Conservation (phyloP, 1,140 invertebrate species). For the Aphis gossypii region DNA sequence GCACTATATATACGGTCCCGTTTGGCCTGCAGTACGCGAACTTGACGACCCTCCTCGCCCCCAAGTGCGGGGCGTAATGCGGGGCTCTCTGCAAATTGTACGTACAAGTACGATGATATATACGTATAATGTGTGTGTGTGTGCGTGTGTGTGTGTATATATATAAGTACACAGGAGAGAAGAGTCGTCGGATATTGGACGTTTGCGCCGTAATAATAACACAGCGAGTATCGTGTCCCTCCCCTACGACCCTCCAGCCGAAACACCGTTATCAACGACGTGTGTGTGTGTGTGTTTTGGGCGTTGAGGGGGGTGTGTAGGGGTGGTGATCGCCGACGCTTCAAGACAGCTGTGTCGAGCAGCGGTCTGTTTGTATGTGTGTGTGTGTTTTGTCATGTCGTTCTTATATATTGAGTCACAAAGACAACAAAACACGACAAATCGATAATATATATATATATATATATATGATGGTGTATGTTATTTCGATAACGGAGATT, state of each 20-base stretch:
- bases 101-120: conserved; percentile 1
- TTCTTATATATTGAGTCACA: conserved; percentile 52
- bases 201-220: conserved; percentile 47
- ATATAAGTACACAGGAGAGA: not conserved
- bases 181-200: conserved; percentile 40
- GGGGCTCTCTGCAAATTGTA: conserved; percentile 35
- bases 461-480: not conserved
- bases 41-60: conserved; percentile 11
- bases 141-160: not conserved
- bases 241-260: not conserved
- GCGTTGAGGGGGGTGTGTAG: not conserved
- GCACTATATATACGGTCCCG: not conserved
- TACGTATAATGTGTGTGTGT: not conserved
- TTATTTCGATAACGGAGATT: conserved; percentile 17
- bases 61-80: conserved; percentile 27
- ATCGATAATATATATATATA: conserved; percentile 31
- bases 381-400: not conserved
- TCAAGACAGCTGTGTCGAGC: conserved; percentile 29
- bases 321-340: not conserved
- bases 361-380: not conserved
- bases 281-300: not conserved
- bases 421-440: conserved; percentile 56
- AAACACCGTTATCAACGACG: conserved; percentile 16
- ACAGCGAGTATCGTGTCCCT: not conserved
- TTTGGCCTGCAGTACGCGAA: not conserved